Base-by-base conservation (phyloP, 2,888 invertebrate species). In the Pristionchus exspectatus region DNA sequence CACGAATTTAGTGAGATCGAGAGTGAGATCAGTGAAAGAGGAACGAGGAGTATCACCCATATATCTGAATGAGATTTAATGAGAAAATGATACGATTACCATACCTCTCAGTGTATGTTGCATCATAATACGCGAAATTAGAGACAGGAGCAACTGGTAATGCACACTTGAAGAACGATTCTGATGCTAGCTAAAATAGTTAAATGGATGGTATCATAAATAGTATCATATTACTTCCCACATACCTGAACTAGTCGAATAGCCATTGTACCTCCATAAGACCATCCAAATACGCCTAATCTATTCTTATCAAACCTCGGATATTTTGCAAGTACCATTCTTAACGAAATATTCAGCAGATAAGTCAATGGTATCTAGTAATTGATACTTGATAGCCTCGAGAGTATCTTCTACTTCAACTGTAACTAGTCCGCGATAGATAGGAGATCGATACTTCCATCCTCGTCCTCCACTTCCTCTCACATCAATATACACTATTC, bases 321-420 rank as follows among this genome's bases (percentile, higher is more conserved):
- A 89, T 92, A 90, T 44, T 89, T 89, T 72, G 85, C 84, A n/a
- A 94, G 86, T n/a, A 93, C 90, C 83, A 83, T 88, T 87, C 92
- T 92, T 69, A 54, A 98, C 38, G 38, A 99, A 50, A 50, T 10
- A 56, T 54, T 14, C 56, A 27, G 9, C 50, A 16, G 3, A 12
- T 0, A 27, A 44, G 2, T 16, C 7, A 50, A 50, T 24, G 30
- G 1, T n/a, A n/a, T n/a, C n/a, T 30, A 2, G 14, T 4, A 77
- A 50, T 14, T 21, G 12, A 7, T 38, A 83, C 92, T 91, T 90
- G 38, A 93, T 91, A 90, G 98, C 98, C 96, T 97, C 97, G 63
- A 98, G 96, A 95, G 98, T 98, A 95, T 99, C 99, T 21, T 97
- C 97, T n/a, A 98, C 97, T 96, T 99, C 98, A 0, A 97, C 97